Evolutionary conservation across 2,113 vertebrate species (phyloP), one percentile per base, ranked within the genome.

Genomic region (Passer montanus): DNA sequence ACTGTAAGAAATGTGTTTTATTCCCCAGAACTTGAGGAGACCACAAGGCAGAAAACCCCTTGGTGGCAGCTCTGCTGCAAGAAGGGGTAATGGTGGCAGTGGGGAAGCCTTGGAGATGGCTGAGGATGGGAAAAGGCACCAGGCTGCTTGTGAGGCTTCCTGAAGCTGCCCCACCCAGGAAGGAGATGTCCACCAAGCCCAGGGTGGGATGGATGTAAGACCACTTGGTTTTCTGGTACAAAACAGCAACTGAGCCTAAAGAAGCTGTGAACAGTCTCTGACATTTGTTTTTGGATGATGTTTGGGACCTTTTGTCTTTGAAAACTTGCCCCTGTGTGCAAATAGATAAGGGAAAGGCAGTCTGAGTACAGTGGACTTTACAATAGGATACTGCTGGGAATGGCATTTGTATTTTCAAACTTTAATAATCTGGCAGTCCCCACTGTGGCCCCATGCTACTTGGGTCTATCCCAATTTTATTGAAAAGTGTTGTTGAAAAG

Each of bases 401-500:
- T 2, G 3, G 89, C 7, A 3, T 79, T 93, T 80, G 19, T 80
- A 10, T 94, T 94, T 87, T 81, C 64, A 55, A 26, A 78, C 35
- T 77, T 77, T 67, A 93, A 92, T 90, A 86, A 90, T 81, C 68
- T 87, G 73, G 35, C 68, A 49, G 43, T 89, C 35, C 87, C 66
- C 6, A 26, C 78, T 87, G 81, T 49, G 92, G 62, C 70, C 82
- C 86, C 56, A 77, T 56, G 84, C 74, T 91, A 26, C 44, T 89
- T 94, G 82, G 58, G 78, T 73, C 81, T 94, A 37, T 52, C 81
- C 69, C 87, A 93, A 59, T 72, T 84, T 93, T 91, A 89, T 87
- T 89, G 84, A 94, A 91, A 91, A 91, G 37, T 67, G 39, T 68
- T 87, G 73, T 78, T 91, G 84, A 89, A 93, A 94, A 93, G 89